A percentile compares a stretch with the other conserved stretches of the same genome.
These are phyloP conservation scores for Microctonus hyperodae DNA, from an alignment of 2,888 invertebrate species.

Conservation along the genomic window DNA sequence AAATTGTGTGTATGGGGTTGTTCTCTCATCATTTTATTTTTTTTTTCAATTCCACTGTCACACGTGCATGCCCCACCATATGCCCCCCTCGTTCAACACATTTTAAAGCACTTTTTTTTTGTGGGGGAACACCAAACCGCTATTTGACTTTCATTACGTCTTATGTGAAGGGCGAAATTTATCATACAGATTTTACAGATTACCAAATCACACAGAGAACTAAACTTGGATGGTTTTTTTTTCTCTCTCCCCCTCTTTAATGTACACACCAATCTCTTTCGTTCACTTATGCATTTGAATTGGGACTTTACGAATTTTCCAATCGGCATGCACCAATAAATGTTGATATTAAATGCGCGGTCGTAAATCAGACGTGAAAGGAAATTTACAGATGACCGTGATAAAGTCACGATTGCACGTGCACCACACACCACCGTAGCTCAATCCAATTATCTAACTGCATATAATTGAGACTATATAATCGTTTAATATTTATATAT, in stretches of 20 bases:
- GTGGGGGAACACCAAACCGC: slow-evolving; percentile 52
- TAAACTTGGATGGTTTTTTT: slow-evolving; percentile 9
- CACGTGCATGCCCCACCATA: slow-evolving; percentile 43
- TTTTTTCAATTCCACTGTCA: slow-evolving; percentile 7
- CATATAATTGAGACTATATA: slow-evolving; percentile 24
- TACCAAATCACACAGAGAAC: slow-evolving; percentile 22
- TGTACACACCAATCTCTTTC: neutral
- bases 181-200: slow-evolving; percentile 45
- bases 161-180: slow-evolving; percentile 54
- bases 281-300: neutral
- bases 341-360: neutral
- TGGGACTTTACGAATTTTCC: slow-evolving; percentile 48
- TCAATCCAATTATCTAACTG: slow-evolving; percentile 27
- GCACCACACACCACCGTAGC: neutral
- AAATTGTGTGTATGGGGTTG: slow-evolving; percentile 18
- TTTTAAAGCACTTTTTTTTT: slow-evolving; percentile 28
- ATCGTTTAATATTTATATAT: neutral
- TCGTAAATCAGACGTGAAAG: slow-evolving; percentile 40
- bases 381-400: slow-evolving; percentile 36
- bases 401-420: slow-evolving; percentile 30
- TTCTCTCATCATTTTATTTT: neutral
- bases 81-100: slow-evolving; percentile 33
- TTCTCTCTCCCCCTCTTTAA: neutral
- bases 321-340: slow-evolving; percentile 35
- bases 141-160: slow-evolving; percentile 63